Conservation (phyloP, 2,113 vertebrate genomes). For the Lophochroa leadbeateri region DNA sequence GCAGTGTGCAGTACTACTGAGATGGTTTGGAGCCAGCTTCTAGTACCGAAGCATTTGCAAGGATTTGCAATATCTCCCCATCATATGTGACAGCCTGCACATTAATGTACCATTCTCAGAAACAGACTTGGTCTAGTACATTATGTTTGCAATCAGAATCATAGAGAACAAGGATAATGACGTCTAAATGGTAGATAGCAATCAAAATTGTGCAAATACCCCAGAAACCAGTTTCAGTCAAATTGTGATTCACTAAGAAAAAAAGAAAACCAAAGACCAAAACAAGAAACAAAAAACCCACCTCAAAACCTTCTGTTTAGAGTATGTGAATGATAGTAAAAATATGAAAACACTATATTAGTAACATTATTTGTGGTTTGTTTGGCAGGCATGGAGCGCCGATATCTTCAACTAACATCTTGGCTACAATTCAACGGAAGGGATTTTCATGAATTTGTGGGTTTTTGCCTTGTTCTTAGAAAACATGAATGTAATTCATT, state of each 20-base stretch:
- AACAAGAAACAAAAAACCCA: background rate
- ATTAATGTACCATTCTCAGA: background rate
- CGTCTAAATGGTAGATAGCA: background rate
- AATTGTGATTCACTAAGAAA: background rate
- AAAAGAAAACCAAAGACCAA: background rate
- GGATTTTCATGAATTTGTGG: background rate
- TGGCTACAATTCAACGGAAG: background rate
- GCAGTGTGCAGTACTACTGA: no score
- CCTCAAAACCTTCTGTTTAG: background rate
- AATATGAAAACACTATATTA: background rate
- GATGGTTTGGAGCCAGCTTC: background rate
- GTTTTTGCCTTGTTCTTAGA: background rate
- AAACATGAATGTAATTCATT: background rate
- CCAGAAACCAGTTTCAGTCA: background rate
- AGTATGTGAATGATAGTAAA: background rate
- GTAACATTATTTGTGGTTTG: background rate
- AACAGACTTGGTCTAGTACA: background rate
- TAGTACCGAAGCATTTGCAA: background rate
- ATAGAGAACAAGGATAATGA: background rate
- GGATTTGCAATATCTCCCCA: background rate
- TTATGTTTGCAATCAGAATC: background rate
- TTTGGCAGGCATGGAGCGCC: background rate
- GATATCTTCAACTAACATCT: background rate
- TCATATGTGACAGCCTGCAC: background rate
- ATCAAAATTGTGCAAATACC: background rate